These are phyloP conservation scores for Epirrita christyi DNA, from an alignment of 2,888 invertebrate genomes.

Conservation along the genomic window DNA sequence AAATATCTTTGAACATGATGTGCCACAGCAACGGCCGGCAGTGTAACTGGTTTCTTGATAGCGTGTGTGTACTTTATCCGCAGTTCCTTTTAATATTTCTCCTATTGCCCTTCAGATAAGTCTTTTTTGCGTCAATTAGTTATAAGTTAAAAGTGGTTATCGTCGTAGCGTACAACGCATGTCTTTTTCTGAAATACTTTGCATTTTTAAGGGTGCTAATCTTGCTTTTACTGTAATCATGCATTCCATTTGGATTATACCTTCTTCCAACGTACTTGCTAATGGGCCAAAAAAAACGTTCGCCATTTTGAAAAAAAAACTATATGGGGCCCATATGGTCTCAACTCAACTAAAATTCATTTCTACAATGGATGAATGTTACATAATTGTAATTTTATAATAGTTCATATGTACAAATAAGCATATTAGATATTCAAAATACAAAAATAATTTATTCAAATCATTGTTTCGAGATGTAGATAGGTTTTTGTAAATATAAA, in stretches of 20 bases:
- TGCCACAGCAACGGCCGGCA: not conserved
- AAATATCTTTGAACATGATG: not conserved
- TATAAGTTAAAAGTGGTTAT: constrained; percentile 47
- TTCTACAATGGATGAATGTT: constrained; percentile 14
- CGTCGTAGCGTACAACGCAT: constrained; percentile 25
- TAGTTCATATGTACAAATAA: constrained; percentile 11
- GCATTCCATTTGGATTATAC: constrained; percentile 47
- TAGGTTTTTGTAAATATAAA: constrained; percentile 35
- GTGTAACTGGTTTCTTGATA: not conserved
- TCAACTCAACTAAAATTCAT: not conserved
- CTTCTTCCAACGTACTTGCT: constrained; percentile 3
- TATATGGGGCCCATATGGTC: no score
- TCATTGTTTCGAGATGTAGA: constrained; percentile 15
- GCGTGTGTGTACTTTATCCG: not conserved
- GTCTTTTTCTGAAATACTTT: constrained; percentile 15
- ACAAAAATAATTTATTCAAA: constrained; percentile 21
- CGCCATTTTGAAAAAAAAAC: no score
- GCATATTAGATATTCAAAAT: constrained; percentile 14
- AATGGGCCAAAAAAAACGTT: no score
- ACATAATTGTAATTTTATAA: constrained; percentile 10
- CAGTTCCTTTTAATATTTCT: constrained; percentile 3
- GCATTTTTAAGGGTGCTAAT: constrained; percentile 34
- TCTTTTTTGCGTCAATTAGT: constrained; percentile 36
- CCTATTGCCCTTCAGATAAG: constrained; percentile 9
- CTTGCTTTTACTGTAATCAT: constrained; percentile 38